phyloP scores from a whole-genome alignment of 2,113 vertebrate genomes.

The Muscicapa adusta region DNA sequence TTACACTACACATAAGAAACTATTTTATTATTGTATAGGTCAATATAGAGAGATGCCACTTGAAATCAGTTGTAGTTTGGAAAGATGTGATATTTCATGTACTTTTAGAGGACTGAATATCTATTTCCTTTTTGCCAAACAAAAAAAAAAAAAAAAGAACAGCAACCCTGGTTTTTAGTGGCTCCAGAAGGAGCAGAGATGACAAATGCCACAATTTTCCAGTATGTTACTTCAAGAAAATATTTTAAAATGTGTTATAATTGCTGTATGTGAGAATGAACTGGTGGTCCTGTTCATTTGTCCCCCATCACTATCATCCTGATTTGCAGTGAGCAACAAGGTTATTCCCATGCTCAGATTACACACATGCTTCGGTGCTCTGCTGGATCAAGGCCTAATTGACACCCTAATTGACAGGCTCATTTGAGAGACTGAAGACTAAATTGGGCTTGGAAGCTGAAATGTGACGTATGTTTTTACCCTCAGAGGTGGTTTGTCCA shows the following conservation, averaged over 20 bases:
- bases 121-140: not conserved
- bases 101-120: not conserved
- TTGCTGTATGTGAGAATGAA: conserved; percentile 30
- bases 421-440: conserved; percentile 53
- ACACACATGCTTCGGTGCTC: conserved; percentile 39
- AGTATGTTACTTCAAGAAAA: conserved; percentile 1
- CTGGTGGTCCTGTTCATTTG: conserved; percentile 35
- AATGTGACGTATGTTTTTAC: conserved; percentile 48
- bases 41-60: not conserved
- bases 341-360: conserved; percentile 57
- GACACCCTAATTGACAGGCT: conserved; percentile 57
- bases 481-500: conserved; percentile 40
- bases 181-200: not conserved
- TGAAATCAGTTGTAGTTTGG: not conserved
- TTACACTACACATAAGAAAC: not conserved
- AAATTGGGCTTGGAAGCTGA: conserved; percentile 55
- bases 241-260: not conserved
- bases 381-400: conserved; percentile 61
- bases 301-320: not conserved
- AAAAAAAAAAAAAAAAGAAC: not conserved
- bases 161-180: not conserved
- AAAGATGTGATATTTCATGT: not conserved
- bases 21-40: not conserved
- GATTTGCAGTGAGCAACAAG: conserved; percentile 35
- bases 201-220: not conserved